A percentile compares a stretch with the other conserved stretches of the same genome.
Conservation (phyloP, 2,113 vertebrate species). For the Colinus virginianus region DNA sequence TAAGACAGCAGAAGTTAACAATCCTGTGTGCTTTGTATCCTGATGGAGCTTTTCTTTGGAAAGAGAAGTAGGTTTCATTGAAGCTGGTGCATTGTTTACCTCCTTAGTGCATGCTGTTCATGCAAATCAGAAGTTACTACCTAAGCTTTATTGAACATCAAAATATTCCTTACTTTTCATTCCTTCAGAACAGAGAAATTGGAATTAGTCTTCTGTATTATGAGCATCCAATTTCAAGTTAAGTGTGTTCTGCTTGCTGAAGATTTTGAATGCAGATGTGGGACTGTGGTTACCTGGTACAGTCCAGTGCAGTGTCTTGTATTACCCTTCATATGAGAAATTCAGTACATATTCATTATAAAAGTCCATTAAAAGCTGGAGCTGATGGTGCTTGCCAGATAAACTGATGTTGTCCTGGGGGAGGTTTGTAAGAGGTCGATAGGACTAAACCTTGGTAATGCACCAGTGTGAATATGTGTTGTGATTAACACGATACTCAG, state of each 20-base stretch:
- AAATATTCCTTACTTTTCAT: not conserved
- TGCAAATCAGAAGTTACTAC: not conserved
- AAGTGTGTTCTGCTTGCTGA: not conserved
- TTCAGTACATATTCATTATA: not conserved
- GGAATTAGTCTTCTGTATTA: not conserved
- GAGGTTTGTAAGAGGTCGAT: not conserved
- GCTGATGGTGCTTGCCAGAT: not conserved
- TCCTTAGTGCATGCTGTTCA: not conserved
- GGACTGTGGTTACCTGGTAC: not conserved
- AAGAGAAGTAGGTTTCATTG: not conserved
- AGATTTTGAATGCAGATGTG: not conserved
- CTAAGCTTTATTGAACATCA: not conserved
- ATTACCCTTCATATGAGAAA: not conserved
- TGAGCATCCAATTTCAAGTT: not conserved
- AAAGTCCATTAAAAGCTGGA: not conserved
- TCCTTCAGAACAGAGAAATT: not conserved
- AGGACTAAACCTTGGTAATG: not conserved
- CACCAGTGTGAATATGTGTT: not conserved
- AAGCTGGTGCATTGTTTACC: not conserved
- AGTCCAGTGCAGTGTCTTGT: not conserved
- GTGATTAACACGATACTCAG: fast-evolving
- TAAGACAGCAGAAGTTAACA: not conserved
- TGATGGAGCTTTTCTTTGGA: not conserved
- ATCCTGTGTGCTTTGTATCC: not conserved
- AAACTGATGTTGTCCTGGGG: not conserved